Evolutionary conservation across 2,113 vertebrate species (phyloP).

Genomic region (Scytalopus superciliaris): DNA sequence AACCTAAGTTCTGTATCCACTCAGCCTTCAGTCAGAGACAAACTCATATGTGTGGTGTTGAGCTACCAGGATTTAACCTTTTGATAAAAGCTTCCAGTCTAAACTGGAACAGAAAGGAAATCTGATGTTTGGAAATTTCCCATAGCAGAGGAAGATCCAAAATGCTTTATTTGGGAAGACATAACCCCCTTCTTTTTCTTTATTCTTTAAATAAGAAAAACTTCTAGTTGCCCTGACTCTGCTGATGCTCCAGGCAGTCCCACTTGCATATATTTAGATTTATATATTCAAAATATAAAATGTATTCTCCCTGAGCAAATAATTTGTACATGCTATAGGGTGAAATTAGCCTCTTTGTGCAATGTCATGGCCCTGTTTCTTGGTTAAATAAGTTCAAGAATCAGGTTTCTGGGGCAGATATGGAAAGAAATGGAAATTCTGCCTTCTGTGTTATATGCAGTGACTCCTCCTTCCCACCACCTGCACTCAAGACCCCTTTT

Average conservation of each 20-base stretch:
- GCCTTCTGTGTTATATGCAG: not conserved
- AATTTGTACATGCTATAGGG: not conserved
- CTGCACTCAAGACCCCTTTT: not conserved
- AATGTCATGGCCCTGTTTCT: constrained; percentile 52
- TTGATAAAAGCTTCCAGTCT: not conserved
- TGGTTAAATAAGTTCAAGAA: constrained; percentile 48
- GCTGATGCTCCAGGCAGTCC: not conserved
- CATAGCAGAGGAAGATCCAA: not conserved
- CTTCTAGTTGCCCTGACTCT: not conserved
- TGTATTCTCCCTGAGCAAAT: not conserved
- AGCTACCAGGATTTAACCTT: not conserved
- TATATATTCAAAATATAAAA: not conserved
- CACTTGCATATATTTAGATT: not conserved
- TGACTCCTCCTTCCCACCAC: not conserved
- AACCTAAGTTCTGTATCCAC: not conserved
- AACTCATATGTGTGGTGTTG: fast-evolving
- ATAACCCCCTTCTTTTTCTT: not conserved
- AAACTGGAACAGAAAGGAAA: not conserved
- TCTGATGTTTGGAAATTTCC: not conserved
- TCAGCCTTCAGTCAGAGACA: not conserved
- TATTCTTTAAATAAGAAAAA: not conserved
- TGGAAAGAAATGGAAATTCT: not conserved
- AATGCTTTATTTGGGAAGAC: not conserved
- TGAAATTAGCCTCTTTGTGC: constrained; percentile 21
- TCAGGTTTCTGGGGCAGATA: constrained; percentile 46